phyloP scores from a whole-genome alignment of 2,113 vertebrate species.

The Campylomormyrus tamandua region DNA sequence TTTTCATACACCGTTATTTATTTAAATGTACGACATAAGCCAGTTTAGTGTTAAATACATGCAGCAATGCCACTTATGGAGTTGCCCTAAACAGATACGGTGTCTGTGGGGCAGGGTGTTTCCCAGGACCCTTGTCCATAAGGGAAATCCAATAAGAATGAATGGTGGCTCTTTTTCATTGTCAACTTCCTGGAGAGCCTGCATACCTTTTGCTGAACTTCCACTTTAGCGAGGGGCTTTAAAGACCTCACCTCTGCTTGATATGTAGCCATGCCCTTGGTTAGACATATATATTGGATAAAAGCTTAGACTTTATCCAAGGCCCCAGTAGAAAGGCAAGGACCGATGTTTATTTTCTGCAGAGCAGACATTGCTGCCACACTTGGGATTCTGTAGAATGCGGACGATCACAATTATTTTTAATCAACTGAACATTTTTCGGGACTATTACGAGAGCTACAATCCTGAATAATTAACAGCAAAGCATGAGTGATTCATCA shows the following conservation, averaged over 20 bases:
- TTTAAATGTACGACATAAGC: background rate
- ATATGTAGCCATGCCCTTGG: background rate
- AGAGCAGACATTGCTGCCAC: background rate
- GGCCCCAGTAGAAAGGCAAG: background rate
- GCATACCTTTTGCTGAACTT: background rate
- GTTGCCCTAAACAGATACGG: background rate
- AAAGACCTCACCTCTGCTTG: background rate
- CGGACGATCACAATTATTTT: background rate
- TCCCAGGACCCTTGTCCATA: background rate
- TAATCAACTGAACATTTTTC: background rate
- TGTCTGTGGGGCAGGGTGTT: background rate
- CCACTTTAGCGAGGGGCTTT: background rate
- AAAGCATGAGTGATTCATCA: background rate
- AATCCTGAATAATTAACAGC: background rate
- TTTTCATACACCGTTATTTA: background rate
- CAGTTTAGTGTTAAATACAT: background rate
- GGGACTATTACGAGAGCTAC: background rate
- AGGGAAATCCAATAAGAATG: background rate
- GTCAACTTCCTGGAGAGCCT: background rate
- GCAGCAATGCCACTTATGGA: background rate
- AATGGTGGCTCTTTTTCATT: background rate
- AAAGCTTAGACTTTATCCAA: background rate
- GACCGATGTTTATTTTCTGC: background rate
- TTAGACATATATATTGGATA: background rate
- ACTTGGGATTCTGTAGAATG: background rate